These are phyloP conservation scores for Eospalax fontanierii DNA, from an alignment of 2,797 vertebrate species.

Conservation along the genomic window DNA sequence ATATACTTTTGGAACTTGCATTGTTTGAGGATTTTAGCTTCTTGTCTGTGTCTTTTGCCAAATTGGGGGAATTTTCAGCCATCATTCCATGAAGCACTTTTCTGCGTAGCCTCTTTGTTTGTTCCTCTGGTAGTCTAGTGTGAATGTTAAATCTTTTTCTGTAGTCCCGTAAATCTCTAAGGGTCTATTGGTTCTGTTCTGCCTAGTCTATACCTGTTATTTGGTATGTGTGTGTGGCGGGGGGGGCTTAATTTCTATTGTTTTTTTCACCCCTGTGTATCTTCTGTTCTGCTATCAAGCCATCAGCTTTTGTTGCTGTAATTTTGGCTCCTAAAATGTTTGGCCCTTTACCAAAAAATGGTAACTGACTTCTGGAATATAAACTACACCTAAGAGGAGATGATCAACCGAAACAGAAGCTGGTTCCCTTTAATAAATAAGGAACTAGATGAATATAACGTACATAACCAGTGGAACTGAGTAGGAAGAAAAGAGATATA, in stretches of 20 bases:
- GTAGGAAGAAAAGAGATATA: neutral
- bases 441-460: neutral
- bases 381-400: neutral
- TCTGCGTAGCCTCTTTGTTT: neutral
- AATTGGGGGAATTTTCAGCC: neutral
- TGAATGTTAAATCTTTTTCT: neutral
- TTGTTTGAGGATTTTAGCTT: neutral
- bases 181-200: neutral
- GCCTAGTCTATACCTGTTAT: neutral
- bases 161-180: neutral
- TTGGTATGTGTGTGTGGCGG: no score
- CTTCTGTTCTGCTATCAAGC: neutral
- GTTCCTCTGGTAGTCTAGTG: neutral
- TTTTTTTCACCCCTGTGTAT: neutral
- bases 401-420: neutral
- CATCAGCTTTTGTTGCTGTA: neutral
- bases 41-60: neutral
- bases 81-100: neutral
- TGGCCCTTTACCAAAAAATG: neutral
- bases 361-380: neutral
- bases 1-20: neutral
- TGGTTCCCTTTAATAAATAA: neutral
- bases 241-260: neutral
- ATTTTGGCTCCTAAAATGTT: constrained; percentile 36
- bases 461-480: neutral